Evolutionary conservation across 2,888 invertebrate genomes (phyloP), one percentile per base, ranked within the genome.

Genomic region (Limenitis camilla): DNA sequence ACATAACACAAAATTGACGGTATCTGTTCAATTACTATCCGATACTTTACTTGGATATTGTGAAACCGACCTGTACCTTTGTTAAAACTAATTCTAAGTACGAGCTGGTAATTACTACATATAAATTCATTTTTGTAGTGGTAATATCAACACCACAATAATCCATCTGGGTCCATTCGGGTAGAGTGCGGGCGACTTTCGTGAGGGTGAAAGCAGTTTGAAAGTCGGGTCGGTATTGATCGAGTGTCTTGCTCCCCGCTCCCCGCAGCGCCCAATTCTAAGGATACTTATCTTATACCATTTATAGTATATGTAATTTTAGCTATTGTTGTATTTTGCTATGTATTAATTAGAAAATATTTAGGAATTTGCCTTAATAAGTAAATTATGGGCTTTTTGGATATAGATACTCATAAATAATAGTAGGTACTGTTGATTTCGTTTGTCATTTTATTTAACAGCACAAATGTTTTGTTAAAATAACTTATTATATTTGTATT

Each of bases 191-290:
- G 76, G 77, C 84, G 83, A 86, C 86, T 87, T 87, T 87, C 86
- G 81, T 82, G 83, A 86, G 86, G 87, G 85, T 81, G 85, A 87
- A 87, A 87, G 84, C 87, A 85, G 86, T 87, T 87, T 86, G 87
- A 87, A 87, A 87, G 87, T 87, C 86, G 85, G 83, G 83, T 78
- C 80, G 78, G 86, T 87, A 87, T 87, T 85, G 87, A 87, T 87
- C 87, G 84, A 84, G 84, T 85, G 84, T 84, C 85, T 86, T 86
- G 69, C 79, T 74, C 67, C 71, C 71, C 69, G 64, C 62, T 67
- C 66, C 64, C 66, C 60, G 56, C 59, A 65, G 77, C 74, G 77
- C 81, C 81, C 78, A 79, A 79, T 79, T 78, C 76, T 78, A 75
- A 78, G 76, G 71, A 76, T 72, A 60, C 67, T 66, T 69, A 69